Conservation (phyloP, 2,797 vertebrate species). For the Gadopsis marmoratus region DNA sequence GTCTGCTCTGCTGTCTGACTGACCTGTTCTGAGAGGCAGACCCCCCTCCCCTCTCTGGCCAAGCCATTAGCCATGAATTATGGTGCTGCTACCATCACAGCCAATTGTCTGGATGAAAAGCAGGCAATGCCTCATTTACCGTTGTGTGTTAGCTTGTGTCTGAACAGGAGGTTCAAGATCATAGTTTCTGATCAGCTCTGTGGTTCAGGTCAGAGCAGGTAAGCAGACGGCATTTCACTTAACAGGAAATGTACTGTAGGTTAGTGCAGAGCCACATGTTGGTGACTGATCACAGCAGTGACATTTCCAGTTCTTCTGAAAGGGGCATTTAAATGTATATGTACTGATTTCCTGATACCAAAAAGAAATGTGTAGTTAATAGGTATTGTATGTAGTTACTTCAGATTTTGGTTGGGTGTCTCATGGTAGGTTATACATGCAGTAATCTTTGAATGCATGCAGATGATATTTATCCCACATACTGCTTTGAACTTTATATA, state of each 20-base stretch:
- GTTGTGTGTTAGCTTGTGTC: slow-evolving; percentile 66
- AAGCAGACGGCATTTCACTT: slow-evolving; percentile 61
- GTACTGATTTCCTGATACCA: background rate
- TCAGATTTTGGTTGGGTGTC: background rate
- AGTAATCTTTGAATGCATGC: background rate
- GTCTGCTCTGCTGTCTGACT: slow-evolving; percentile 55
- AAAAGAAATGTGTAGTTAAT: background rate
- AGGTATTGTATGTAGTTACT: slow-evolving; percentile 1
- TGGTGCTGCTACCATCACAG: slow-evolving; percentile 80
- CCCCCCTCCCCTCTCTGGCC: slow-evolving; percentile 26
- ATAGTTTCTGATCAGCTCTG: slow-evolving; percentile 60
- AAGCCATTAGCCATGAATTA: slow-evolving; percentile 81
- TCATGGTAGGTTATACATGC: background rate
- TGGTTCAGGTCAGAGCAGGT: slow-evolving; percentile 67
- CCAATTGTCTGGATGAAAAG: slow-evolving; percentile 83
- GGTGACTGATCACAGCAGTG: slow-evolving; percentile 21
- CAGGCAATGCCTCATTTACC: slow-evolving; percentile 76
- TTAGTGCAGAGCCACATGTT: slow-evolving; percentile 33
- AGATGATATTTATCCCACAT: background rate
- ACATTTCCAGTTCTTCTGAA: slow-evolving; percentile 12
- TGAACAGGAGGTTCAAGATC: slow-evolving; percentile 65
- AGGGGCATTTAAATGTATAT: slow-evolving; percentile 1
- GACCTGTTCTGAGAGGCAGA: slow-evolving; percentile 69
- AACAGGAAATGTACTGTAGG: slow-evolving; percentile 26
- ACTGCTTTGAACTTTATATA: slow-evolving; percentile 7